phyloP scores from a whole-genome alignment of 2,113 vertebrate genomes.

The Leptosomus discolor region DNA sequence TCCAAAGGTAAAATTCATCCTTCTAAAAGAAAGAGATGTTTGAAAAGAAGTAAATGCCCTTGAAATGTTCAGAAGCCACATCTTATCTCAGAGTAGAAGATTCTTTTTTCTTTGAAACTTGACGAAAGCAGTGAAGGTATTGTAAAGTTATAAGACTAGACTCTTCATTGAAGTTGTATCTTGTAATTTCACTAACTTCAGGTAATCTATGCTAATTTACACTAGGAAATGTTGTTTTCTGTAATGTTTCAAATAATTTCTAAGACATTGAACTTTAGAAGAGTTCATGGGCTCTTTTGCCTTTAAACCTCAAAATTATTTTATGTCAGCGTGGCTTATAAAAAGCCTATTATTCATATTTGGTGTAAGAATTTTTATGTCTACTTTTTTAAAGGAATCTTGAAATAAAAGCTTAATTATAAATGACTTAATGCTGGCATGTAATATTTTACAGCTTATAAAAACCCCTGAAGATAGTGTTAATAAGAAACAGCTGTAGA shows the following conservation, averaged over 20 bases:
- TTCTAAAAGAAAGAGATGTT: background rate
- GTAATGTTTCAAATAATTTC: background rate
- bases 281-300: background rate
- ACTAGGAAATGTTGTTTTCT: background rate
- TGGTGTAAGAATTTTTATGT: background rate
- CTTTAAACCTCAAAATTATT: background rate
- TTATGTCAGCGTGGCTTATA: background rate
- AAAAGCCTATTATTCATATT: background rate
- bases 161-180: background rate
- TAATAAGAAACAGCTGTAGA: constrained; percentile 19
- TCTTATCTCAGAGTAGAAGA: background rate
- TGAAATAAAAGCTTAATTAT: constrained; percentile 18
- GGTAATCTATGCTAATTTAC: background rate
- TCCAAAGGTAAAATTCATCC: background rate
- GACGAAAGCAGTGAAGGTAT: background rate
- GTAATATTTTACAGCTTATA: constrained; percentile 8
- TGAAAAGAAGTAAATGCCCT: background rate
- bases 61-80: background rate
- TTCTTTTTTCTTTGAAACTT: background rate
- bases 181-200: background rate
- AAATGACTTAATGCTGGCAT: constrained; percentile 1
- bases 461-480: background rate
- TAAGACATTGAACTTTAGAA: background rate
- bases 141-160: background rate
- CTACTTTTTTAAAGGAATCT: background rate